These are phyloP conservation scores for Melanotus villosus DNA, from an alignment of 2,888 invertebrate genomes.

Conservation along the genomic window DNA sequence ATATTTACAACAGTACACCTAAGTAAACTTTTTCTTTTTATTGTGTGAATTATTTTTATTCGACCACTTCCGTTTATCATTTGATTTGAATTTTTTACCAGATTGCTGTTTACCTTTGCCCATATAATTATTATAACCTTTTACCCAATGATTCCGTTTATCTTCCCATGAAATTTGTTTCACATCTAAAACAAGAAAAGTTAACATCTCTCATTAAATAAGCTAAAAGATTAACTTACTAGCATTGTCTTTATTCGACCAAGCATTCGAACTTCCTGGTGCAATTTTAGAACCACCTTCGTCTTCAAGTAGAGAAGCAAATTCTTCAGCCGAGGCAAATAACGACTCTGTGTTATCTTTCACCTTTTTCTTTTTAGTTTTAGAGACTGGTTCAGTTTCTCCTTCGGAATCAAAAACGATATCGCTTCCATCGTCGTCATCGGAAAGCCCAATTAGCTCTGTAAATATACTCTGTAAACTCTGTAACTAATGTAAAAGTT, in stretches of 20 bases:
- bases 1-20: not conserved
- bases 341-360: conserved; percentile 73
- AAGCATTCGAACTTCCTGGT: conserved; percentile 77
- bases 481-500: no score
- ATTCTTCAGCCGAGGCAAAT: conserved; percentile 91
- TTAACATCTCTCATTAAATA: conserved; percentile 28
- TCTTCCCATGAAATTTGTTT: conserved; percentile 90
- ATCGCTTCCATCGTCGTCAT: conserved; percentile 64
- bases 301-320: conserved; percentile 89
- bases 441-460: conserved; percentile 60
- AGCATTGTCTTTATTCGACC: conserved; percentile 84
- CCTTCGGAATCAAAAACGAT: conserved; percentile 64
- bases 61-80: not conserved
- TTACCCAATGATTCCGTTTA: conserved; percentile 76
- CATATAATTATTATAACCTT: conserved; percentile 70
- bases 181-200: conserved; percentile 68
- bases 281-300: conserved; percentile 75
- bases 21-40: conserved; percentile 9
- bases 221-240: conserved; percentile 66
- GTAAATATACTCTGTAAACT: no score
- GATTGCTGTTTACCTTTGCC: conserved; percentile 36
- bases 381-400: conserved; percentile 55
- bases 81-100: conserved; percentile 12
- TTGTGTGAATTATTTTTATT: conserved; percentile 4
- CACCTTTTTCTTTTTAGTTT: conserved; percentile 55